Evolutionary conservation across 1,140 invertebrate genomes (phyloP), one percentile per base, ranked within the genome.

Genomic region (Aricia agestis): DNA sequence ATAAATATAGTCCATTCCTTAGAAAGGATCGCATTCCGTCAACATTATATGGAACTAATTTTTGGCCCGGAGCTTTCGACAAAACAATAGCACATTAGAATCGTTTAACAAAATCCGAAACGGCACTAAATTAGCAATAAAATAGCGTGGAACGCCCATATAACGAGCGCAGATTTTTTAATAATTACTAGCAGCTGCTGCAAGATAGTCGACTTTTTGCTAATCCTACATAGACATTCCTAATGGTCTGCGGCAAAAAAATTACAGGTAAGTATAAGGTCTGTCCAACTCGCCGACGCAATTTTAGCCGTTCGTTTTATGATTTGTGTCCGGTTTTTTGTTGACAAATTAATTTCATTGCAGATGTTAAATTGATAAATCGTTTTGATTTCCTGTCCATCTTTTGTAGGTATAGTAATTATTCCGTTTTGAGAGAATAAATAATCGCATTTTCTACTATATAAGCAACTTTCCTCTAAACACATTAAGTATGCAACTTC

Each of bases 151-250:
- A 63, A 63, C 59, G 59, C 59, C 59, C 59, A 63, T 63, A 18
- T 63, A 63, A 63, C 59, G 19, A 63, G 59, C 59, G 59, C 59
- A 63, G 59, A 63, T 63, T 63, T 63, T 63, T 63, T 63, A 63
- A 63, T 63, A 63, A 63, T 19, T 3, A 19, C 59, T 19, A 63
- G 17, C 59, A 63, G 59, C 59, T 63, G 59, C 59, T 63, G 9
- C 10, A 9, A 63, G 59, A 63, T 63, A 63, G 59, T 63, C 59
- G 19, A 52, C 19, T 63, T 63, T 63, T 63, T 63, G 59, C 59
- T 19, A 63, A 63, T 19, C 59, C 59, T 19, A 18, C 59, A 63
- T 63, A 63, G 59, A 63, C 59, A 63, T 63, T 63, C 59, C 59
- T 63, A 63, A 63, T 63, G 59, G 59, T 11, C 17, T 63, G 19